Evolutionary conservation across 2,888 invertebrate species (phyloP), one percentile per base, ranked within the genome.

Genomic region (Abrostola triplasia): DNA sequence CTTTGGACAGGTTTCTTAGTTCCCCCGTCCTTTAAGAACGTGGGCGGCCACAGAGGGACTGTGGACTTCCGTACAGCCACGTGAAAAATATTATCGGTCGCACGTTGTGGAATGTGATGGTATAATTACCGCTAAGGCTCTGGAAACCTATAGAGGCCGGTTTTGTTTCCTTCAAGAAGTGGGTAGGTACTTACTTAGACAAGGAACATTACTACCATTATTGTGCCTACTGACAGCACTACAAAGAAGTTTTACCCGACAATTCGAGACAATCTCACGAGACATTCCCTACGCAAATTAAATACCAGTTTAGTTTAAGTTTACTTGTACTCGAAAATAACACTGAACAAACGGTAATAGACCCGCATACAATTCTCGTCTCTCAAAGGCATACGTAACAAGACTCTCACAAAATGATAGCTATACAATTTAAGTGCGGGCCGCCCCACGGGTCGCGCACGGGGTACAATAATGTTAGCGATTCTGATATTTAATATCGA

Each of bases 401-500:
- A 64, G 56, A 47, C 57, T 71, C 55, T 35, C 54, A 24, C 24
- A 67, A 62, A 75, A 68, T 56, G 70, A 67, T 52, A 60, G 63
- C 67, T 68, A 74, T 74, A 78, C 69, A 72, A 61, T 74, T 76
- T 72, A 78, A 80, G 76, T 80, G 59, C 57, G 65, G 62, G 49
- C 54, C 67, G 54, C 55, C 66, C 60, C 64, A 66, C 67, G 59
- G 24, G 57, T 72, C 59, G 60, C 48, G 49, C 40, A 41, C 38
- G 56, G 56, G 64, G 63, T 64, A 69, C 72, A 78, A 74, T 72
- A 72, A 75, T 61, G 57, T 63, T 69, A 54, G 64, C 59, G 49
- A 66, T 72, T 76, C 57, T 49, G 56, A 68, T 72, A 67, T 76
- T 78, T 69, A 63, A 54, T 68, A 59, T 56, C 74, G 57, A 59